Evolutionary conservation across 2,888 invertebrate species (phyloP), one percentile per base, ranked within the genome.

Genomic region (Drosophila aldrichi): DNA sequence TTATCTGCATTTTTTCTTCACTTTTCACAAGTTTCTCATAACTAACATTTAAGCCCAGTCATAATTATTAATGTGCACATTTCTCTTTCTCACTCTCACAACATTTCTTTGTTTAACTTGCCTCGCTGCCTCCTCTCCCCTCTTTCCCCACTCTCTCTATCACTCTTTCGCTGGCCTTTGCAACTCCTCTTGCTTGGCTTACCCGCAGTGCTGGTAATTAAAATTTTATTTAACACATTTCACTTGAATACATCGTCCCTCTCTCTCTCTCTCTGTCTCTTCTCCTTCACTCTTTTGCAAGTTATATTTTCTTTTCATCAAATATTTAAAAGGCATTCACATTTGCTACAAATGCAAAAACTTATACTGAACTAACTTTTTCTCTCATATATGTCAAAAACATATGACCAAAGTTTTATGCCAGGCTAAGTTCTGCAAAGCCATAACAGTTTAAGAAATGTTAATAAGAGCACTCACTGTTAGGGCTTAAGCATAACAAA

Each of bases 11-110:
- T 54, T 40, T 54, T 54, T 25, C 22, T 25, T 54, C 84, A 81
- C 81, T 82, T 69, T 82, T 83, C 70, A 60, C 67, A 64, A 76
- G 80, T 70, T 79, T 76, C 67, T 20, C 58, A 68, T 54, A 55
- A 43, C 74, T 69, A 52, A 77, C 73, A 70, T 74, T 83, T 80
- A 83, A 83, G 89, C 75, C 68, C 74, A 68, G 67, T 73, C 81
- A 84, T 84, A 89, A 83, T 83, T 89, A 88, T 82, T 89, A 88
- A 79, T 74, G 60, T 75, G 67, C 80, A 73, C 84, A 84, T 74
- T 81, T 84, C 85, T 67, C 80, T 70, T 74, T 66, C 57, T 55
- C 59, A 55, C 79, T 74, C 77, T 64, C 70, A 52, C 74, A 64
- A 36, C 70, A 55, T 69, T 81, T 83, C 62, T 55, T 64, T 59